A percentile compares a stretch with the other conserved stretches of the same genome.
Evolutionary conservation across 2,888 invertebrate species (phyloP).

Genomic region (Cosmopolites sordidus): DNA sequence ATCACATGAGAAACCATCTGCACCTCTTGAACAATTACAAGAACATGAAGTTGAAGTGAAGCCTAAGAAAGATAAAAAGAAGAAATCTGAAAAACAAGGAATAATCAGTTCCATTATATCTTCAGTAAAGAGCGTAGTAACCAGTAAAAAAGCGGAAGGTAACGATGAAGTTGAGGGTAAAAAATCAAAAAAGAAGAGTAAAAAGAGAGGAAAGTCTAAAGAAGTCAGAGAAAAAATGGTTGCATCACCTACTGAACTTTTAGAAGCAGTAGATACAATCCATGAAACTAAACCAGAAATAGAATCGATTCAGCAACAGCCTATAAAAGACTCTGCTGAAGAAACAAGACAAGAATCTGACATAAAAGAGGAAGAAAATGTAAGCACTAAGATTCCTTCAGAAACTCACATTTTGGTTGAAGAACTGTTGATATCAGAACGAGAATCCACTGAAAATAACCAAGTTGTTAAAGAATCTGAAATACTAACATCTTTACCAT

Average conservation of each 20-base stretch:
- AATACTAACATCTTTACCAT: too few species aligned
- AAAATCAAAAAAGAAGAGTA: slow-evolving; percentile 13
- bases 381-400: too few species aligned
- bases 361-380: too few species aligned
- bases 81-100: slow-evolving; percentile 31
- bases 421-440: not conserved
- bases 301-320: not conserved
- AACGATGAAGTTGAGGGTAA: slow-evolving; percentile 20
- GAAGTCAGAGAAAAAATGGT: not conserved
- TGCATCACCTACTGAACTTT: not conserved
- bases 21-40: not conserved
- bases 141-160: slow-evolving; percentile 16
- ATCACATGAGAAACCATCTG: not conserved
- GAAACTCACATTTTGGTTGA: too few species aligned
- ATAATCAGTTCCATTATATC: slow-evolving; percentile 36
- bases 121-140: slow-evolving; percentile 36
- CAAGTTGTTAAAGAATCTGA: not conserved
- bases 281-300: not conserved
- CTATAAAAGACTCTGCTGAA: not conserved
- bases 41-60: slow-evolving; percentile 5
- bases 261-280: not conserved
- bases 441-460: not conserved
- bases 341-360: not conserved
- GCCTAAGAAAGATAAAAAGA: slow-evolving; percentile 24
- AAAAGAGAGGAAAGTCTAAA: slow-evolving; percentile 11